Percentiles rank a stretch among this genome's conserved stretches.
Conservation (phyloP, 2,888 invertebrate species). For the Drosophila mimica region DNA sequence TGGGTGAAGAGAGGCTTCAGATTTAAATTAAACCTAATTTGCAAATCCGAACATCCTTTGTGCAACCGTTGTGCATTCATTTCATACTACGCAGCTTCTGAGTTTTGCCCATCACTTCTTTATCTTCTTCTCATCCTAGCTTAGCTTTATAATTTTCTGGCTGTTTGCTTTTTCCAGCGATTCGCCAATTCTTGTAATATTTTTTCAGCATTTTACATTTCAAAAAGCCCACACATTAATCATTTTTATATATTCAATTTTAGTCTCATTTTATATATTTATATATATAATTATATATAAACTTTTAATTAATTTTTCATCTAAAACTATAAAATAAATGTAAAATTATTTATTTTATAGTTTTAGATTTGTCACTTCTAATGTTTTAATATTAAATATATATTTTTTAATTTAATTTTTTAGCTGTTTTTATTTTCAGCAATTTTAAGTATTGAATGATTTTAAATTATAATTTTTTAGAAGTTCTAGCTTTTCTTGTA, state of each 20-base stretch:
- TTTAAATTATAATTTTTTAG: background rate
- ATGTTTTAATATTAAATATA: too few relatives aligned
- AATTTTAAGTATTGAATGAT: background rate
- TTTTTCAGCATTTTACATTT: background rate
- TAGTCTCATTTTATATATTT: background rate
- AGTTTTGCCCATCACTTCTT: too few relatives aligned
- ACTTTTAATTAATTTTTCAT: background rate
- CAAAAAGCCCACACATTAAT: background rate
- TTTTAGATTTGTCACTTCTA: background rate
- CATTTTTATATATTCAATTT: background rate
- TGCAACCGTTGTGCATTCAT: background rate
- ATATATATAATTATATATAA: too few relatives aligned
- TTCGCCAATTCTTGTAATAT: background rate
- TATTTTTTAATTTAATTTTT: too few relatives aligned
- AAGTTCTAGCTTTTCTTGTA: background rate
- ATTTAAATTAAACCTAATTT: background rate
- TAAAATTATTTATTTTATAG: too few relatives aligned
- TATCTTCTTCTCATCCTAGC: background rate
- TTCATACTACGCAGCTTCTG: background rate
- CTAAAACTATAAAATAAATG: too few relatives aligned
- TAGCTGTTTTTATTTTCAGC: too few relatives aligned
- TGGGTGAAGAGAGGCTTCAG: background rate
- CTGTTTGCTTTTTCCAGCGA: background rate
- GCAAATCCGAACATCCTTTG: background rate
- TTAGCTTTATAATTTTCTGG: background rate